Evolutionary conservation across 2,888 invertebrate genomes (phyloP).

Genomic region (Sabatieria punctata): DNA sequence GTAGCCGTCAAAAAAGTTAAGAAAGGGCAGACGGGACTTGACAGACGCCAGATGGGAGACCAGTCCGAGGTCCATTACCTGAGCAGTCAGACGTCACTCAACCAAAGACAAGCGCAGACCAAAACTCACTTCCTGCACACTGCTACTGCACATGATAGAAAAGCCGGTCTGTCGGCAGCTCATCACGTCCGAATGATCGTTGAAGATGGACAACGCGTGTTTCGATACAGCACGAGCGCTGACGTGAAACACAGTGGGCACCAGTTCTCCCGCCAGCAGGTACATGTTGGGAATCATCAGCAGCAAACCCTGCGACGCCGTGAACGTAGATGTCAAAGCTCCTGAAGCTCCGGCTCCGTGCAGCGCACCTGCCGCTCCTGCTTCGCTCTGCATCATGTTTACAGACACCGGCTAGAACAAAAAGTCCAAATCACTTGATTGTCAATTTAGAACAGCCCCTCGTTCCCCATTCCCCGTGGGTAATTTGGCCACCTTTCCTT

Average conservation of each 20-base stretch:
- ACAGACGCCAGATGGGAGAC: constrained; percentile 14
- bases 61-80: constrained; percentile 14
- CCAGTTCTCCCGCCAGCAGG: constrained; percentile 15
- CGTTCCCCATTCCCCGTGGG: no score
- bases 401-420: constrained; percentile 2
- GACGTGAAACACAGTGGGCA: constrained; percentile 17
- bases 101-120: no score
- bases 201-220: constrained; percentile 17
- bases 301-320: constrained; percentile 2
- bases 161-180: constrained; percentile 16
- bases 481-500: no score
- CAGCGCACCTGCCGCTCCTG: constrained; percentile 1
- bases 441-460: no score
- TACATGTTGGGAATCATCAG: constrained; percentile 18
- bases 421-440: no score
- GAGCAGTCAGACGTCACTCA: no score
- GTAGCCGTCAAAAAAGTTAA: constrained; percentile 17
- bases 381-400: constrained; percentile 3
- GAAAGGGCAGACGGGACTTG: constrained; percentile 14
- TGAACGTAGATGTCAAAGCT: not conserved
- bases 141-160: constrained; percentile 13
- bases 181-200: constrained; percentile 18
- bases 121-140: constrained; percentile 16
- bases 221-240: constrained; percentile 16
- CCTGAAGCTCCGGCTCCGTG: constrained; percentile 1